These are phyloP conservation scores for Brachionus paranguensis DNA, from an alignment of 1,140 invertebrate genomes.

Conservation along the genomic window DNA sequence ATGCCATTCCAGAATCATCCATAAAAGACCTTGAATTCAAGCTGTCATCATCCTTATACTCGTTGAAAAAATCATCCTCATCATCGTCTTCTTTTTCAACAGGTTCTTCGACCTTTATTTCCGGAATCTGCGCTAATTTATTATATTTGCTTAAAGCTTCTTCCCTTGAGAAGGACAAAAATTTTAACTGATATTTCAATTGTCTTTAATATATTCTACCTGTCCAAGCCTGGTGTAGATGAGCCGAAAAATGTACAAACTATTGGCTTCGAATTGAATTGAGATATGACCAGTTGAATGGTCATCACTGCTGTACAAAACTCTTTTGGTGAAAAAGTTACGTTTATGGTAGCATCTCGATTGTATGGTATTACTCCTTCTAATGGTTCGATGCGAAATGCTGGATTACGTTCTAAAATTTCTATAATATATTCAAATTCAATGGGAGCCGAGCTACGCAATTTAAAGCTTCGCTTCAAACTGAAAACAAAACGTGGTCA, in stretches of 20 bases:
- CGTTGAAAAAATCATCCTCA: background rate
- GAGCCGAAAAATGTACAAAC: slow-evolving; percentile 51
- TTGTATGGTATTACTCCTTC: slow-evolving; percentile 52
- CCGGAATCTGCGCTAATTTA: background rate
- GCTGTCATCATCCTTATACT: background rate
- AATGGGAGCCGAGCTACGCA: slow-evolving; percentile 51
- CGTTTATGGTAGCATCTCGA: slow-evolving; percentile 47
- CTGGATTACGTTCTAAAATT: slow-evolving; percentile 49
- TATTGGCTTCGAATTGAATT: slow-evolving; percentile 53
- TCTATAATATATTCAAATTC: slow-evolving; percentile 54
- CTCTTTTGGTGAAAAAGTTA: slow-evolving; percentile 52
- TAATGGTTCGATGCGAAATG: slow-evolving; percentile 51
- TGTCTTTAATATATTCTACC: slow-evolving; percentile 39
- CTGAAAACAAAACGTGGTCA: slow-evolving; percentile 4
- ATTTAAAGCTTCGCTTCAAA: slow-evolving; percentile 44
- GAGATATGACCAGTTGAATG: slow-evolving; percentile 51
- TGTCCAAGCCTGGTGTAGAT: slow-evolving; percentile 49
- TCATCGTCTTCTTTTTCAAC: background rate
- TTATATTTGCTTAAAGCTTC: background rate
- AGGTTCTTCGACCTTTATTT: background rate
- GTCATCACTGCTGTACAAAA: slow-evolving; percentile 51
- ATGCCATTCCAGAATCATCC: background rate
- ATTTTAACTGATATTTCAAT: background rate
- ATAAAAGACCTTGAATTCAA: background rate
- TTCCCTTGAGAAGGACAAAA: background rate